phyloP scores from a whole-genome alignment of 2,113 vertebrate species.

The Tamias sibiricus region DNA sequence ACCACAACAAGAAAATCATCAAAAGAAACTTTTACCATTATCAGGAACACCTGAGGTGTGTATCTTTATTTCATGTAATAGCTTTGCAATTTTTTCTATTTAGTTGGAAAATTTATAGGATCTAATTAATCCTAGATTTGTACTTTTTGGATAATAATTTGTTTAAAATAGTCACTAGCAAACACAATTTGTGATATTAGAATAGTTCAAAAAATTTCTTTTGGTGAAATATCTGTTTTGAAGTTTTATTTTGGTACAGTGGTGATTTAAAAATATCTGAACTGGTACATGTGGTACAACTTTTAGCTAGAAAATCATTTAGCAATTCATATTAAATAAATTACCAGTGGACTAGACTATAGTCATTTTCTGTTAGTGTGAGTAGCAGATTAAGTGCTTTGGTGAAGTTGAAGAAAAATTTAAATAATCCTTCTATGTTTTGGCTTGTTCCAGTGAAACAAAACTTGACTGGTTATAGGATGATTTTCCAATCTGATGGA shows the following conservation, averaged over 20 bases:
- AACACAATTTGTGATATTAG: neutral
- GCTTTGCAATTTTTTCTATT: neutral
- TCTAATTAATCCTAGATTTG: neutral
- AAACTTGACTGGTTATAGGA: neutral
- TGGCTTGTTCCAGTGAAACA: neutral
- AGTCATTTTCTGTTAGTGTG: neutral
- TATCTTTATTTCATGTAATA: neutral
- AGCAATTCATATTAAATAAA: neutral
- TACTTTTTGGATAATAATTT: constrained; percentile 6
- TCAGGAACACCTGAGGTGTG: constrained; percentile 85
- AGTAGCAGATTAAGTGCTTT: neutral
- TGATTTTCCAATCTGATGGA: neutral
- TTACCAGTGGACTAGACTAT: neutral
- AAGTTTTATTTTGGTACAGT: constrained; percentile 44
- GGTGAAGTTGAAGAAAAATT: neutral
- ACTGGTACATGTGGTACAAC: neutral
- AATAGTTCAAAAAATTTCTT: neutral
- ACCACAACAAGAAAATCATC: constrained; percentile 86
- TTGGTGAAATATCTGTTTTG: neutral
- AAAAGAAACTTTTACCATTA: constrained; percentile 76
- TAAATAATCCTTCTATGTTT: neutral
- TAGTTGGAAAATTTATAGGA: neutral
- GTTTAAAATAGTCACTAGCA: neutral
- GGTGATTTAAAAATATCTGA: constrained; percentile 28
- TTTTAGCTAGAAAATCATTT: constrained; percentile 35